Evolutionary conservation across 2,797 vertebrate species (phyloP).

Genomic region (Malurus splendens): DNA sequence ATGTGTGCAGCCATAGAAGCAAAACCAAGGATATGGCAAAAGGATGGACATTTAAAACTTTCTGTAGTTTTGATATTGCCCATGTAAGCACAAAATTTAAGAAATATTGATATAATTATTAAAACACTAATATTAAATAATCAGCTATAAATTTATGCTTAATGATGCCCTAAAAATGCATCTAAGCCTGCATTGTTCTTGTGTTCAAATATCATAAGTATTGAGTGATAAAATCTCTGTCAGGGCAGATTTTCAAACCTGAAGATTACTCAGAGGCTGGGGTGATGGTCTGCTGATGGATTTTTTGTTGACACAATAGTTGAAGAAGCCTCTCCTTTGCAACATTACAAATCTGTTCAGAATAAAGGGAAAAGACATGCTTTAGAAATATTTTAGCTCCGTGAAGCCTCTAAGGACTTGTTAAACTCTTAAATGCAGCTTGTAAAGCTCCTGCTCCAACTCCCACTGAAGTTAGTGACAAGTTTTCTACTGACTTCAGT

Average conservation of each 20-base stretch:
- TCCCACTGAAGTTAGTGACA: not conserved
- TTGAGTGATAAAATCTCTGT: not conserved
- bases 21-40: not conserved
- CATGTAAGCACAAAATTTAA: not conserved
- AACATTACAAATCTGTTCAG: slow-evolving; percentile 33
- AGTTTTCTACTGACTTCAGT: not conserved
- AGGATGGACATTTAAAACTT: not conserved
- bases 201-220: not conserved
- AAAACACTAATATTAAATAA: not conserved
- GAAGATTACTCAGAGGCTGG: not conserved
- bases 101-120: not conserved
- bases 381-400: slow-evolving; percentile 52
- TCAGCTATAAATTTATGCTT: not conserved
- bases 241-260: not conserved
- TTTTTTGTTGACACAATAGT: slow-evolving; percentile 12
- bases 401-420: slow-evolving; percentile 42
- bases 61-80: not conserved
- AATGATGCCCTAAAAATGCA: slow-evolving; percentile 3
- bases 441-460: not conserved
- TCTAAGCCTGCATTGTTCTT: slow-evolving; percentile 3
- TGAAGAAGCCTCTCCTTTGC: slow-evolving; percentile 50
- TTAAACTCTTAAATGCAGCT: slow-evolving; percentile 37
- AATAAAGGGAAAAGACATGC: slow-evolving; percentile 28
- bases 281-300: not conserved
- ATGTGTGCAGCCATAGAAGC: not conserved